phyloP scores from a whole-genome alignment of 1,140 invertebrate genomes.

The Drosophila sturtevanti region DNA sequence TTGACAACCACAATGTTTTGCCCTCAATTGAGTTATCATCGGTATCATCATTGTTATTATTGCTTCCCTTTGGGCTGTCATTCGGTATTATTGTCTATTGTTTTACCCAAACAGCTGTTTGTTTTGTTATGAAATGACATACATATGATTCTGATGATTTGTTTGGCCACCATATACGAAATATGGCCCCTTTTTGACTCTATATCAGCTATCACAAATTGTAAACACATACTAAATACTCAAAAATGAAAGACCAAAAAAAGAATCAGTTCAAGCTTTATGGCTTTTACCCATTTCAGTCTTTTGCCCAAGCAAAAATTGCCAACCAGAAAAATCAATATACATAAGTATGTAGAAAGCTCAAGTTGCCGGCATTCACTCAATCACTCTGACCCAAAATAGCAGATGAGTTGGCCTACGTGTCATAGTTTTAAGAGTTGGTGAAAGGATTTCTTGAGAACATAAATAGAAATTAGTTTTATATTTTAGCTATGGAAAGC shows the following conservation, averaged over 20 bases:
- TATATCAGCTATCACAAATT: constrained; percentile 9
- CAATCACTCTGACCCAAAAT: neutral
- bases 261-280: neutral
- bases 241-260: too few relatives aligned
- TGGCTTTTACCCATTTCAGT: constrained; percentile 28
- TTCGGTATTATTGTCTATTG: constrained; percentile 62
- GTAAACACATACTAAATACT: constrained; percentile 11
- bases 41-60: constrained; percentile 39
- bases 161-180: neutral
- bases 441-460: neutral
- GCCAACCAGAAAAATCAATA: constrained; percentile 46
- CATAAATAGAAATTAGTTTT: neutral
- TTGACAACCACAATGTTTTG: constrained; percentile 29
- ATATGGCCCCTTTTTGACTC: neutral
- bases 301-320: constrained; percentile 28
- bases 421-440: neutral
- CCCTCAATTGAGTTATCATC: constrained; percentile 64
- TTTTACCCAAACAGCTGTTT: constrained; percentile 68
- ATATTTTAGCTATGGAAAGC: too few relatives aligned
- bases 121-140: constrained; percentile 60
- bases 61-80: constrained; percentile 45
- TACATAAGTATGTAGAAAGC: constrained; percentile 21
- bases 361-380: neutral
- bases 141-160: constrained; percentile 34
- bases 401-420: neutral